Evolutionary conservation across 2,888 invertebrate species (phyloP), one percentile per base, ranked within the genome.

Genomic region (Chesias legatella): DNA sequence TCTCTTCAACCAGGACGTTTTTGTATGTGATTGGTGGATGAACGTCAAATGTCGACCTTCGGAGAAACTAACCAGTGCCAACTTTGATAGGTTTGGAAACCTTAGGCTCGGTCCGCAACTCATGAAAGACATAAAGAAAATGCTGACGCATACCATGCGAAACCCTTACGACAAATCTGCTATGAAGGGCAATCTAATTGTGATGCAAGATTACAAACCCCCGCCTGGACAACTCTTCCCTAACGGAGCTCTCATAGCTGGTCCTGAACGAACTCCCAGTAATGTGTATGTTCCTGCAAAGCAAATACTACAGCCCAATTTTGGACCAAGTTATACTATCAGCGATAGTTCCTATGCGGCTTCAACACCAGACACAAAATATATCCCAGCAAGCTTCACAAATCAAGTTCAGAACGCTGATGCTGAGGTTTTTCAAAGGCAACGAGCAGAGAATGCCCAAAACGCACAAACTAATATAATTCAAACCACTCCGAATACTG

Each of bases 11-110:
- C 92, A 92, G 72, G 90, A 90, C 32, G 84, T 92, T 1, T 83
- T 91, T 42, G 91, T 92, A 1, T 92, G 92, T 55, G 91, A 92
- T 58, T 92, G 92, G 92, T 92, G 92, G 92, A 91, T 89, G 79
- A 91, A 91, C 55, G 92, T 92, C 0, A 86, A 91, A 50, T 92
- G 92, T 54, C 74, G 82, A 22, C 66, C 80, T 17, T 82, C 90
- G 1, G 72, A 76, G 41, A 72, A 79, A 41, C 56, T 70, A 3
- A 79, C 82, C 48, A 84, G 77, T 45, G 69, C 63, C 13, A 79
- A 80, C 43, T 88, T 86, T 27, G 77, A 88, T 25, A 82, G 84
- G 48, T 82, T 84, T 13, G 85, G 68, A 36, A 85, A 81, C 42
- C 68, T 90, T 10, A 80, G 82, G 60, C 56, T 89, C 31, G 90